Percentiles rank a stretch among this genome's conserved stretches.
Evolutionary conservation across 2,888 invertebrate genomes (phyloP).

Genomic region (Andrena praecox): DNA sequence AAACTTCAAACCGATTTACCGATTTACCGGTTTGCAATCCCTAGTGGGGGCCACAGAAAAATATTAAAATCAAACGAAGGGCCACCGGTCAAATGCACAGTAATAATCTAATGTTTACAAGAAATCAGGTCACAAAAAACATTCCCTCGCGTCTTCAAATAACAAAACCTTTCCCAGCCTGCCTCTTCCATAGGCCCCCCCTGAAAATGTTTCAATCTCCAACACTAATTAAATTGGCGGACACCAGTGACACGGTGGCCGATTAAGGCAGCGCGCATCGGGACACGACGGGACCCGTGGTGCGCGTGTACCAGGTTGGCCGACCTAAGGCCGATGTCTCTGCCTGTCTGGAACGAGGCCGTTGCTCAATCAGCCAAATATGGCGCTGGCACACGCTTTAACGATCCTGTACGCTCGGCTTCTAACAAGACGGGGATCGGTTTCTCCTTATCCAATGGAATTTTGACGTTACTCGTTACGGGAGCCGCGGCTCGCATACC

Average conservation of each 20-base stretch:
- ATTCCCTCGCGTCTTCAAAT: too few relatives aligned
- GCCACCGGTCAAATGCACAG: too few relatives aligned
- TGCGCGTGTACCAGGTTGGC: slow-evolving; percentile 4
- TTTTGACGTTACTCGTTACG: slow-evolving; percentile 37
- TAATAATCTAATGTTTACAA: too few relatives aligned
- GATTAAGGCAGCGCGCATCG: slow-evolving; percentile 43
- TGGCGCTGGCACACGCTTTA: slow-evolving; percentile 55
- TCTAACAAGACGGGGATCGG: slow-evolving; percentile 50
- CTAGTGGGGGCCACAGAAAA: too few relatives aligned
- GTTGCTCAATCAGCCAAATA: slow-evolving; percentile 75
- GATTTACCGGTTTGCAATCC: too few relatives aligned
- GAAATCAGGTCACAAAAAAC: too few relatives aligned
- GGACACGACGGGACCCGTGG: background rate
- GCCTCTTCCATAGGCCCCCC: too few relatives aligned
- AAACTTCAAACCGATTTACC: too few relatives aligned
- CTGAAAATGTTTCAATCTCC: slow-evolving; percentile 52
- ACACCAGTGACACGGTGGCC: slow-evolving; percentile 13
- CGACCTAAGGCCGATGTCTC: slow-evolving; percentile 45
- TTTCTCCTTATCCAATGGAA: slow-evolving; percentile 30
- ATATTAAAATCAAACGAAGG: too few relatives aligned
- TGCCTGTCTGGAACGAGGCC: slow-evolving; percentile 66
- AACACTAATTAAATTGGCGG: slow-evolving; percentile 54
- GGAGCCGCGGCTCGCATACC: background rate
- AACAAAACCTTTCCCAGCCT: too few relatives aligned
- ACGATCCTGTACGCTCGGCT: slow-evolving; percentile 63